Evolutionary conservation across 2,113 vertebrate genomes (phyloP).

Genomic region (Macaca mulatta): DNA sequence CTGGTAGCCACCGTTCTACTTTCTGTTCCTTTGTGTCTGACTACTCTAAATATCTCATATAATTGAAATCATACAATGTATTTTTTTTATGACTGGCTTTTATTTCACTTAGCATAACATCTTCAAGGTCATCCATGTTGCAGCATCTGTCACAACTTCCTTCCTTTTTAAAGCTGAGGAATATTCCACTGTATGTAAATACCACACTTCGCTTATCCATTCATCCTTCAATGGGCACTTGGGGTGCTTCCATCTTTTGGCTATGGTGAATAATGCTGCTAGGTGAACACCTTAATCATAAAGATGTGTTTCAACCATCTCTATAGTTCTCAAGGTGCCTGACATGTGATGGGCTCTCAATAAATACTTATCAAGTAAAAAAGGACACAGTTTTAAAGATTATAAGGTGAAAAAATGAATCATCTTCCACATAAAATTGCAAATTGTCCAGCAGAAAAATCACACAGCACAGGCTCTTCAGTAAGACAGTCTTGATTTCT

Average conservation of each 20-base stretch:
- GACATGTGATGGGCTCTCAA: not conserved
- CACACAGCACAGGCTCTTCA: not conserved
- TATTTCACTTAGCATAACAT: not conserved
- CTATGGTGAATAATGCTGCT: not conserved
- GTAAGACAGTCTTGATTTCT: constrained; percentile 6
- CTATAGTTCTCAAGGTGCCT: not conserved
- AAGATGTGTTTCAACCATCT: constrained; percentile 1
- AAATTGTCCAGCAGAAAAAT: constrained; percentile 25
- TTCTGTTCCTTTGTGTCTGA: not conserved
- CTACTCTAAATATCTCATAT: not conserved
- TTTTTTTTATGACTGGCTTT: not conserved
- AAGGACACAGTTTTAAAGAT: not conserved
- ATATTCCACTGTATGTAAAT: not conserved
- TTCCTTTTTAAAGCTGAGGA: constrained; percentile 14
- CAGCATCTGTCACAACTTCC: not conserved
- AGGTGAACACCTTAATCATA: not conserved
- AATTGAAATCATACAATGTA: not conserved
- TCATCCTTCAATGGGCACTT: not conserved
- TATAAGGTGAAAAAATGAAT: not conserved
- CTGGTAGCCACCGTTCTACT: not conserved
- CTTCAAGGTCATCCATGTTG: not conserved
- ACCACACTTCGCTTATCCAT: not conserved
- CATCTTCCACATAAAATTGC: not conserved
- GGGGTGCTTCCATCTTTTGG: not conserved
- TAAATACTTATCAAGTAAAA: constrained; percentile 26